Conservation (phyloP, 2,797 vertebrate genomes). For the Benthosema pterotum region DNA sequence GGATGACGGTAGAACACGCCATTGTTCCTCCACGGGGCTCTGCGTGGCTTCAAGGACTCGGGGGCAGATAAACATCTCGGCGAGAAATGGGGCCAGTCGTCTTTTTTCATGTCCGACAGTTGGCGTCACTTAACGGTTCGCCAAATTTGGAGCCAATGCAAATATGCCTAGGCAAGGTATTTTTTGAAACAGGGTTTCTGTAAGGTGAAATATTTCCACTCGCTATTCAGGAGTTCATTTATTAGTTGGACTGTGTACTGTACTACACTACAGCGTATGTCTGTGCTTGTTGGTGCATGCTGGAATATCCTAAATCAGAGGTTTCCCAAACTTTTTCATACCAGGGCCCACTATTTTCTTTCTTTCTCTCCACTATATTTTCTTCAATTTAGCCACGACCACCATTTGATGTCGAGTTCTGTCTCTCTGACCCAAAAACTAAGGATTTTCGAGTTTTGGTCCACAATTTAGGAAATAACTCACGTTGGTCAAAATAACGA, state of each 20-base stretch:
- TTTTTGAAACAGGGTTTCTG: conserved; percentile 64
- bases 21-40: conserved; percentile 76
- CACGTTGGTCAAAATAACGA: no score
- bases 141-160: conserved; percentile 78
- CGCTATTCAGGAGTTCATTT: conserved; percentile 53
- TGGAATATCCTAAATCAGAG: conserved; percentile 36
- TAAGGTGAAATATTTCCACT: conserved; percentile 65
- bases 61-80: conserved; percentile 84
- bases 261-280: background rate
- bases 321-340: no score
- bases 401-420: no score
- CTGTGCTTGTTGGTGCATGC: conserved; percentile 43
- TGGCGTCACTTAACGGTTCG: conserved; percentile 78
- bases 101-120: conserved; percentile 85
- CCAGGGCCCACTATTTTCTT: no score
- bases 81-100: conserved; percentile 68
- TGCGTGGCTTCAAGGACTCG: conserved; percentile 80
- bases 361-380: no score
- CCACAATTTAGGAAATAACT: no score
- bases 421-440: no score
- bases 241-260: conserved; percentile 33
- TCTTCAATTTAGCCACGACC: no score
- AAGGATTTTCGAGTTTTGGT: no score
- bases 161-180: conserved; percentile 78
- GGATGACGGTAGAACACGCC: conserved; percentile 72